A percentile compares a stretch with the other conserved stretches of the same genome.
Evolutionary conservation across 2,888 invertebrate genomes (phyloP).

Genomic region (Heliconius sara): DNA sequence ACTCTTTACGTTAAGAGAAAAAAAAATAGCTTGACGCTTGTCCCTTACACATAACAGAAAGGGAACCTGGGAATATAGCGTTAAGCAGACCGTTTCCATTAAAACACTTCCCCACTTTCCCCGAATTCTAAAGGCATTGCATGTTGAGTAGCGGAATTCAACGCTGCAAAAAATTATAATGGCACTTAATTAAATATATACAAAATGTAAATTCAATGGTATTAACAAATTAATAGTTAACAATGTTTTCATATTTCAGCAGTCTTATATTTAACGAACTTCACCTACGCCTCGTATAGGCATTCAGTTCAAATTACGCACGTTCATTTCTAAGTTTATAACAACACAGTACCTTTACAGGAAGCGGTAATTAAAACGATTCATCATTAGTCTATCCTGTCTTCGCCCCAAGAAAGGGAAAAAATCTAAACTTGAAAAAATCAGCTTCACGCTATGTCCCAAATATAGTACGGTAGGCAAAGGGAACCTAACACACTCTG

Average conservation of each 20-base stretch:
- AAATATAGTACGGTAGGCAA: too few species aligned
- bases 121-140: too few species aligned
- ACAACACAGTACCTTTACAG: background rate
- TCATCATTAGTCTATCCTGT: background rate
- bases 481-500: too few species aligned
- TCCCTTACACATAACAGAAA: too few species aligned
- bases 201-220: background rate
- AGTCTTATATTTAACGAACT: background rate
- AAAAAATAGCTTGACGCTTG: too few species aligned
- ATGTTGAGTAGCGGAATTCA: too few species aligned
- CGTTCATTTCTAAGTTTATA: background rate
- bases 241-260: background rate
- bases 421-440: background rate
- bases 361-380: background rate
- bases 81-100: too few species aligned
- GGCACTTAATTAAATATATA: background rate
- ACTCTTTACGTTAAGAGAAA: too few species aligned
- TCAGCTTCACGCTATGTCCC: too few species aligned
- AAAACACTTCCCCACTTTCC: too few species aligned
- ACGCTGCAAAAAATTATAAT: too few species aligned
- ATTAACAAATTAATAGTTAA: background rate
- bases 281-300: background rate
- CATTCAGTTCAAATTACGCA: background rate
- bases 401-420: background rate
- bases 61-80: too few species aligned